Base-by-base conservation (phyloP, 1,140 invertebrate species). In the Meteorus sp. region DNA sequence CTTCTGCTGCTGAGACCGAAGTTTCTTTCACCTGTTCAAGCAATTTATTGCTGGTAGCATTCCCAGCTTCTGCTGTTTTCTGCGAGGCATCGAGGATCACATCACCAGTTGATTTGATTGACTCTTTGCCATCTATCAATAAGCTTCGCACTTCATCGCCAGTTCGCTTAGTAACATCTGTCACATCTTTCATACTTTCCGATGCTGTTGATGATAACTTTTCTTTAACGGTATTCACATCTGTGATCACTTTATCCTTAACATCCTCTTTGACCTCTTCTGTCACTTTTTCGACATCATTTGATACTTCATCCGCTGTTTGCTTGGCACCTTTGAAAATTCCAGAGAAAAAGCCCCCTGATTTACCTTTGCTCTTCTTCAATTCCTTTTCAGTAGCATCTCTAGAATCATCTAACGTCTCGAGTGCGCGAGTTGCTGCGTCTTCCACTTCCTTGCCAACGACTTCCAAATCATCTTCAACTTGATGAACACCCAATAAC, bases 341-440 rank as follows among this genome's bases (percentile, higher is more conserved):
- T 0, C 66, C 66, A 1, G 66, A 62, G 2, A 69, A 50, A 19
- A 69, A 39, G 13, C 35, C 35, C n/a, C 52, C 44, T 0, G 19
- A 19, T 15, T 69, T 72, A 0, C 64, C 67, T 23, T 69, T 70
- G 0, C 51, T 57, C 17, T 69, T 72, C 22, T 70, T 71, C 0
- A 2, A 7, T 39, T 39, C 35, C 15, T 39, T 39, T 13, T 7
- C 35, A n/a, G 51, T 39, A 2, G 8, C 22, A 0, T 61, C 60
- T 0, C 11, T 33, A 11, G 47, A 35, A 2, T 52, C 29, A 17
- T 29, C 50, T 0, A 15, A 15, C 4, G 54, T 7, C 0, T 53
- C 63, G 2, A 39, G 23, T 22, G 35, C 22, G 0, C 59, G 37
- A 0, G 25, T 41, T 6, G 61, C 15, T 44, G 59, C 64, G 1